phyloP scores from a whole-genome alignment of 2,113 vertebrate species.

The Scomber japonicus region DNA sequence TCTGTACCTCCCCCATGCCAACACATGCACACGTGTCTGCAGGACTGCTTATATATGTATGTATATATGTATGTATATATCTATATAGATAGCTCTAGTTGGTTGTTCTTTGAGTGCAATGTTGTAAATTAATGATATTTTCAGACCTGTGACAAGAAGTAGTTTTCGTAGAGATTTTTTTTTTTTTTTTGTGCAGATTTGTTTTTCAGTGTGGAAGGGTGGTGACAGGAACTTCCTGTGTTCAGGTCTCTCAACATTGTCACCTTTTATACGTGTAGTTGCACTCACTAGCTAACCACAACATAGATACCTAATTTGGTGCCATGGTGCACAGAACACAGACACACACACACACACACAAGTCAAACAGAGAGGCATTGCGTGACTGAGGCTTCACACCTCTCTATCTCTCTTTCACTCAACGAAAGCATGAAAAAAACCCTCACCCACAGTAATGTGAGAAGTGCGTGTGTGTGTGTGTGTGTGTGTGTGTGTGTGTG shows the following conservation, averaged over 20 bases:
- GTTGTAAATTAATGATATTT: conserved; percentile 24
- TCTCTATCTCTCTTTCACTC: conserved; percentile 71
- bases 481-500: too few species aligned
- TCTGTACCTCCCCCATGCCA: conserved; percentile 44
- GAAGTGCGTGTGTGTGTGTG: conserved; percentile 52
- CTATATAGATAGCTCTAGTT: neutral
- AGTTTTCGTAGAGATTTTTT: conserved; percentile 4
- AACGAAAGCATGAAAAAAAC: conserved; percentile 71
- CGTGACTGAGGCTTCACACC: conserved; percentile 78
- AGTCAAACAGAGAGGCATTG: conserved; percentile 53
- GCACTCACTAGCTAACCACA: conserved; percentile 40
- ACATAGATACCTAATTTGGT: conserved; percentile 20
- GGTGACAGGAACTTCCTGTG: conserved; percentile 62
- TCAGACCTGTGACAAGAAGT: conserved; percentile 4
- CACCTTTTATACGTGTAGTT: conserved; percentile 45
- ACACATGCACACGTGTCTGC: conserved; percentile 49
- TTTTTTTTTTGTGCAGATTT: conserved; percentile 9
- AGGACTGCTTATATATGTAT: neutral
- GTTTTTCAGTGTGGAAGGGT: conserved; percentile 33
- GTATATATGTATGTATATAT: too few species aligned
- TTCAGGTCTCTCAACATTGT: conserved; percentile 20
- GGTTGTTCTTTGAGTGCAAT: conserved; percentile 6
- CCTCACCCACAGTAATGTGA: conserved; percentile 73
- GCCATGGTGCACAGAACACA: conserved; percentile 23
- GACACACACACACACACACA: conserved; percentile 1